Evolutionary conservation across 2,888 invertebrate genomes (phyloP), one percentile per base, ranked within the genome.

Genomic region (Tinea pellionella): DNA sequence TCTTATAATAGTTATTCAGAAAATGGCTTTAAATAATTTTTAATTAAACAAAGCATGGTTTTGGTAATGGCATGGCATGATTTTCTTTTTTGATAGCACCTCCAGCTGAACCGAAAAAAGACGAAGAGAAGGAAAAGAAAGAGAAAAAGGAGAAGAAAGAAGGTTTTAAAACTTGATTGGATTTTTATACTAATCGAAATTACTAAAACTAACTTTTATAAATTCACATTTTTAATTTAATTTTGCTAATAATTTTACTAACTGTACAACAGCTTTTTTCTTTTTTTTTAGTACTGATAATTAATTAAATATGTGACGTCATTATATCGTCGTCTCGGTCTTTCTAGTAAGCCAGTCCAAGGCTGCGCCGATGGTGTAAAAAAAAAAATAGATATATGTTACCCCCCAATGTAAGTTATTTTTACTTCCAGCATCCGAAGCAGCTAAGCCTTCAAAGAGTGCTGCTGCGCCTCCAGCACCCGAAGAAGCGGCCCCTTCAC

Each of bases 401-500:
- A n/a, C n/a, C n/a, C n/a, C n/a, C n/a, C n/a, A n/a, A n/a, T n/a
- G n/a, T n/a, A n/a, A n/a, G n/a, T n/a, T n/a, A n/a, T n/a, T n/a
- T n/a, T n/a, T n/a, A n/a, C 6, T 37, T 37, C 2, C 37, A 12
- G 37, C 19, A 56, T 13, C 47, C n/a, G 2, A 2, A 16, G 47
- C 9, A 47, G 47, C 47, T 16, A 47, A 47, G 47, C n/a, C 47
- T 24, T 24, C 24, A 24, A 24, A 24, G 24, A 24, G 24, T 24
- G 24, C 24, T 24, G 24, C 24, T 24, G 24, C 47, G 2, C 15
- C 47, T 47, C 16, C 47, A 16, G 47, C 80, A 1, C 64, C 88
- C 11, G 61, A 80, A 7, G 64, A 80, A 6, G 64, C 81, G 1
- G 68, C 89, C 1, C 65, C 86, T 0, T 63, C 88, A 0, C 62